Conservation (phyloP, 2,888 invertebrate species). For the Brachypalpus laphriformis region DNA sequence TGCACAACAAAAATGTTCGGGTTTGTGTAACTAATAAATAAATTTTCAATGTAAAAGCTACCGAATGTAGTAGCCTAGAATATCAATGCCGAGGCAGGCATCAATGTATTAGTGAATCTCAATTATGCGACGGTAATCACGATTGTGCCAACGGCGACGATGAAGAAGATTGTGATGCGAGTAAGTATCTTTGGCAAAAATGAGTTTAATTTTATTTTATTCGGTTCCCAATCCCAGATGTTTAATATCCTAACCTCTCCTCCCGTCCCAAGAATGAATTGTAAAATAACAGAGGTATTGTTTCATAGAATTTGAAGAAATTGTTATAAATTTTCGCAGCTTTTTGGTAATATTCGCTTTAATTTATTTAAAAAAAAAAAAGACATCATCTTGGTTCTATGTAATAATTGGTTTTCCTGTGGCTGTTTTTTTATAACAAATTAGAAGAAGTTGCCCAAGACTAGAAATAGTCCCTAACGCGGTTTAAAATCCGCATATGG, state of each 20-base stretch:
- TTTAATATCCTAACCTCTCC: neutral
- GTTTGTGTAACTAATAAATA: constrained; percentile 68
- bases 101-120: constrained; percentile 80
- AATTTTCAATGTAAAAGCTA: constrained; percentile 76
- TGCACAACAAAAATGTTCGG: constrained; percentile 63
- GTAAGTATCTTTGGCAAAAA: constrained; percentile 76
- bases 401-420: no score
- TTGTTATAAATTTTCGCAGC: no score
- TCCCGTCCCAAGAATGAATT: neutral
- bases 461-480: no score
- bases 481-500: no score
- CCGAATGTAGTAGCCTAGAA: constrained; percentile 80
- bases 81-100: constrained; percentile 81
- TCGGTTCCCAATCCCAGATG: neutral
- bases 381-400: no score
- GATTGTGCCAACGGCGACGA: constrained; percentile 82
- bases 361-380: no score
- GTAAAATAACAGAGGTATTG: neutral
- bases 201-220: neutral
- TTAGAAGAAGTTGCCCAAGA: no score
- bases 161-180: constrained; percentile 81
- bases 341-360: no score
- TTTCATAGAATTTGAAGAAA: constrained; percentile 1
- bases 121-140: constrained; percentile 80
- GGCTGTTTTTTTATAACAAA: no score